phyloP scores from a whole-genome alignment of 2,797 vertebrate species.

The Sphaeramia orbicularis region DNA sequence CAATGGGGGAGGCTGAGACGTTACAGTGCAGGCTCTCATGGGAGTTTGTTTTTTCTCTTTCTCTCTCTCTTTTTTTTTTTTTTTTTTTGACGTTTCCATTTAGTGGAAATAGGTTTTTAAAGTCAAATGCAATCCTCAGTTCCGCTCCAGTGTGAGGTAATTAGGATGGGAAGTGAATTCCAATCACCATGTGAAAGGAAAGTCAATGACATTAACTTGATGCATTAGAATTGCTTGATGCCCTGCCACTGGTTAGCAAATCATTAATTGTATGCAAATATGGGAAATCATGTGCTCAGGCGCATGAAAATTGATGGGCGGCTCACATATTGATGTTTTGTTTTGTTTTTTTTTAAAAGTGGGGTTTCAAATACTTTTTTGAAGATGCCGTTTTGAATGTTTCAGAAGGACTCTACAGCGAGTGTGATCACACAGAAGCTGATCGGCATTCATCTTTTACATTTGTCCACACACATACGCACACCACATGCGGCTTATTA shows the following conservation, averaged over 20 bases:
- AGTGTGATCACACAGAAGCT: slow-evolving; percentile 1
- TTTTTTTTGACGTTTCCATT: slow-evolving; percentile 44
- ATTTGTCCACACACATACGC: neutral
- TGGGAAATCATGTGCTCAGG: slow-evolving; percentile 40
- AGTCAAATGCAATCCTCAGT: slow-evolving; percentile 43
- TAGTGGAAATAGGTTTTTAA: slow-evolving; percentile 57
- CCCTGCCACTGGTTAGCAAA: slow-evolving; percentile 27
- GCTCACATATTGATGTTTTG: slow-evolving; percentile 24
- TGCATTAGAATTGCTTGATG: slow-evolving; percentile 30
- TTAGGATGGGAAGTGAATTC: slow-evolving; percentile 56
- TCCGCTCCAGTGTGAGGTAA: slow-evolving; percentile 52
- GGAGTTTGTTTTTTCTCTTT: slow-evolving; percentile 31
- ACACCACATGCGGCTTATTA: slow-evolving; percentile 55
- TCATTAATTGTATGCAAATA: slow-evolving; percentile 58
- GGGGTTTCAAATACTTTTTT: slow-evolving; percentile 21
- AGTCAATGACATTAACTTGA: slow-evolving; percentile 52
- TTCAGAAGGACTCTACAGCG: slow-evolving; percentile 21
- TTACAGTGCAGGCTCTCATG: slow-evolving; percentile 37
- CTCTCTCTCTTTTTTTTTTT: neutral
- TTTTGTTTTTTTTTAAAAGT: slow-evolving; percentile 9
- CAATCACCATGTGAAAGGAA: slow-evolving; percentile 53
- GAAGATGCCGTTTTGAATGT: slow-evolving; percentile 6
- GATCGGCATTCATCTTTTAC: slow-evolving; percentile 10
- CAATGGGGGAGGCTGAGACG: slow-evolving; percentile 42
- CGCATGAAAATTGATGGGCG: slow-evolving; percentile 31